Conservation (phyloP, 2,113 vertebrate species). For the Poecile atricapillus region DNA sequence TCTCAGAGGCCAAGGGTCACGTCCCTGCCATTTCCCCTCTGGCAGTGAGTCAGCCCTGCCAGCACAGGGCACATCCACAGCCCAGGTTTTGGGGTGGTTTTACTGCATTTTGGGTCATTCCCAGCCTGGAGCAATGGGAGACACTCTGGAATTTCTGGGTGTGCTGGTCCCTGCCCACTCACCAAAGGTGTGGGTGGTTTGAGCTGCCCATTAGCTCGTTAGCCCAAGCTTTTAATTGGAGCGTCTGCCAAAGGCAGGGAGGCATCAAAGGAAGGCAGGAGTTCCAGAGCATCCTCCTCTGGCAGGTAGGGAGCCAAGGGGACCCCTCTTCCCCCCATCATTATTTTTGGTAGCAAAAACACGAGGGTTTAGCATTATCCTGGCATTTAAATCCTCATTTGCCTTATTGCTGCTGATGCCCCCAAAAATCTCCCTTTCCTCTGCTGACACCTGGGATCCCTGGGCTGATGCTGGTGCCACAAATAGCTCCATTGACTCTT, state of each 20-base stretch:
- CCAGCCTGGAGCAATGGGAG: background rate
- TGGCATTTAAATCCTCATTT: background rate
- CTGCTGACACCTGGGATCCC: background rate
- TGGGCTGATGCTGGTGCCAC: background rate
- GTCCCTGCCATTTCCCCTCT: background rate
- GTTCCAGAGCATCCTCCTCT: background rate
- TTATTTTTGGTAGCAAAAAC: background rate
- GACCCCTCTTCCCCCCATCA: accelerated
- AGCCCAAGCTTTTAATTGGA: background rate
- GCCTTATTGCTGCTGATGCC: background rate
- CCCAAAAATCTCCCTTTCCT: background rate
- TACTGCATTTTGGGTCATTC: background rate
- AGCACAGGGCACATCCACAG: accelerated
- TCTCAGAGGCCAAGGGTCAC: background rate
- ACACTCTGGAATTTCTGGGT: background rate
- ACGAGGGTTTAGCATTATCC: accelerated
- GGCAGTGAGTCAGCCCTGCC: background rate
- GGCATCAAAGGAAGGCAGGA: background rate
- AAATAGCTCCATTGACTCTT: background rate
- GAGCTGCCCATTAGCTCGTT: background rate
- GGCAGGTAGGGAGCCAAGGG: background rate
- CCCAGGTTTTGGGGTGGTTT: background rate
- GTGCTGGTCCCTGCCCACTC: background rate
- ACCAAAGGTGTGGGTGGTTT: background rate
- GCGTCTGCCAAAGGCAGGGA: background rate